Evolutionary conservation across 2,888 invertebrate genomes (phyloP).

Genomic region (Drosophila tanythrix): DNA sequence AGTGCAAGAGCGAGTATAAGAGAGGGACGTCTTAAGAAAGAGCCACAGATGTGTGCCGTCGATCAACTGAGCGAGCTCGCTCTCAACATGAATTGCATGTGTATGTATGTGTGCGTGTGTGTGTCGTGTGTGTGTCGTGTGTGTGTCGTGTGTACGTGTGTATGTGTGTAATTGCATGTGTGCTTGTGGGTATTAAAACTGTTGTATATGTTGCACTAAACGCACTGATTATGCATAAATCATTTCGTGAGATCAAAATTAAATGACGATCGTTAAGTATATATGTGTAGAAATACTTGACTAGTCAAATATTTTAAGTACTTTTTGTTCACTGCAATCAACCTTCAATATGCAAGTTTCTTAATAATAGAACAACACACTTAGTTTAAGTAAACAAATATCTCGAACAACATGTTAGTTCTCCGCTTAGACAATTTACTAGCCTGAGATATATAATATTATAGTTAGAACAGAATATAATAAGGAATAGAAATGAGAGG

Average conservation of each 20-base stretch:
- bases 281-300: neutral
- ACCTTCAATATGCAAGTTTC: neutral
- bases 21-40: slow-evolving; percentile 30
- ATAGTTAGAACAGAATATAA: neutral
- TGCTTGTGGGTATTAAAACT: neutral
- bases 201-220: slow-evolving; percentile 2
- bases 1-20: slow-evolving; percentile 25
- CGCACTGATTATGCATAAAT: neutral
- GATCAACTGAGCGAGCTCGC: slow-evolving; percentile 14
- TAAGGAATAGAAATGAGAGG: neutral
- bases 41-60: neutral
- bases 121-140: neutral
- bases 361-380: neutral
- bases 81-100: neutral
- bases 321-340: neutral
- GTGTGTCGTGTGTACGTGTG: neutral
- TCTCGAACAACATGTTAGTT: neutral
- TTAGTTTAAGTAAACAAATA: neutral
- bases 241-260: neutral
- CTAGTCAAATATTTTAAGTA: neutral
- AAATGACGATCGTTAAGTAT: neutral
- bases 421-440: neutral
- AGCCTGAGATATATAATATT: neutral
- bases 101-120: neutral
- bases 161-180: neutral